These are phyloP conservation scores for Baryphthengus martii DNA, from an alignment of 2,113 vertebrate species.

Conservation along the genomic window DNA sequence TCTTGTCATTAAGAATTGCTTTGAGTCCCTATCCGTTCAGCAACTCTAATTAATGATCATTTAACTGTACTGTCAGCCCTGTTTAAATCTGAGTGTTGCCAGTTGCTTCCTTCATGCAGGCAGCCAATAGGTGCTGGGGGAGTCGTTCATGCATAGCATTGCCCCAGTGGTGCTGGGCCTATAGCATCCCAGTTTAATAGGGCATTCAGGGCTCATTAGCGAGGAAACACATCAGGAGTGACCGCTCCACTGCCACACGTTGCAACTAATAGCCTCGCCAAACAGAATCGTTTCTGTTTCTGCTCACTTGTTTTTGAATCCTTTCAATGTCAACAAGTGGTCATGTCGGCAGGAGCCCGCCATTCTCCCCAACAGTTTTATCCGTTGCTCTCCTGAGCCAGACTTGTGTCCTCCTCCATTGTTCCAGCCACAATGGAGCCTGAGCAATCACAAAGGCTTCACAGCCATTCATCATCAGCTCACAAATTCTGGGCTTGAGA, in stretches of 20 bases:
- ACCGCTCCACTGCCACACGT: slow-evolving; percentile 88
- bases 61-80: slow-evolving; percentile 90
- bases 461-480: slow-evolving; percentile 97
- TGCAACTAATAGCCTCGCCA: slow-evolving; percentile 82
- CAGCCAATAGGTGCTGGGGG: slow-evolving; percentile 77
- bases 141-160: slow-evolving; percentile 81
- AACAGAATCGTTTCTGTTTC: slow-evolving; percentile 87
- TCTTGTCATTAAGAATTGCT: slow-evolving; percentile 80
- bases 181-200: slow-evolving; percentile 87
- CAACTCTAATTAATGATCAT: slow-evolving; percentile 96
- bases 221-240: slow-evolving; percentile 79
- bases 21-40: slow-evolving; percentile 83
- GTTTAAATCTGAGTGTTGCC: slow-evolving; percentile 86
- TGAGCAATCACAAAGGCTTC: slow-evolving; percentile 99
- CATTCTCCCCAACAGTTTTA: slow-evolving; percentile 86
- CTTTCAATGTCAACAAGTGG: slow-evolving; percentile 83
- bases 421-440: slow-evolving; percentile 84
- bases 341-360: slow-evolving; percentile 81
- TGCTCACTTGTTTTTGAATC: slow-evolving; percentile 90
- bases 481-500: slow-evolving; percentile 64
- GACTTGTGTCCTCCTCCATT: slow-evolving; percentile 88
- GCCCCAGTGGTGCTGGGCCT: slow-evolving; percentile 79
- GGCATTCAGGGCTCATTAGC: slow-evolving; percentile 87
- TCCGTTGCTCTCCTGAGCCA: slow-evolving; percentile 92
- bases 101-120: slow-evolving; percentile 71